Evolutionary conservation across 2,888 invertebrate genomes (phyloP), one percentile per base, ranked within the genome.

Genomic region (Acleris holmiana): DNA sequence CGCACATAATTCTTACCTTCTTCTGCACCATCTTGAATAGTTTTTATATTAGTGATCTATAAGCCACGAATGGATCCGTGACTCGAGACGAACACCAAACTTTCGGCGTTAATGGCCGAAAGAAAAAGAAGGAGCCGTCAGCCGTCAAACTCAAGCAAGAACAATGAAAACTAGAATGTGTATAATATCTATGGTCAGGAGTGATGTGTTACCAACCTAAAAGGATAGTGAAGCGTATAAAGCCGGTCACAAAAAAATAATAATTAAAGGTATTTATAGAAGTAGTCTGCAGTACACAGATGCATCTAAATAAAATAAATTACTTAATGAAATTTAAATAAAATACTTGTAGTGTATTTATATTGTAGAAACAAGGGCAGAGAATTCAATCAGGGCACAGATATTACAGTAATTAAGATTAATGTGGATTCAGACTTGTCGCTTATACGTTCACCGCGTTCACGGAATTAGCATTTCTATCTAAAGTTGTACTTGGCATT

Each of bases 1-100:
- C 89, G 89, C 89, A 90, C 90, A 88, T 91, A 80, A 82, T 68
- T 82, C 89, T 93, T 91, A 93, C 93, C 93, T 93, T 93, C 92
- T 93, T 93, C 88, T 93, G 93, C 88, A 93, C 93, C 93, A 93
- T 93, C 84, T 91, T 91, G 85, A 81, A 78, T 82, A 74, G 80
- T 78, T 83, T 89, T 89, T 86, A 88, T 74, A 70, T 78, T 73
- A 77, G 85, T 84, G 93, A 93, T 93, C 85, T 86, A 84, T 77
- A 77, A 88, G 89, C 87, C 91, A 91, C 93, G 91, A 85, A 82
- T 67, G 80, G 93, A 93, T 93, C 83, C 90, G 93, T 84, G 90
- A 89, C 91, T 87, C 67, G 82, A 85, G 82, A 76, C 72, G 75
- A 85, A 87, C 87, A 89, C 86, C 84, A 83, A 87, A 85, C 88